These are phyloP conservation scores for Balearica regulorum DNA, from an alignment of 2,797 vertebrate genomes.

Conservation along the genomic window DNA sequence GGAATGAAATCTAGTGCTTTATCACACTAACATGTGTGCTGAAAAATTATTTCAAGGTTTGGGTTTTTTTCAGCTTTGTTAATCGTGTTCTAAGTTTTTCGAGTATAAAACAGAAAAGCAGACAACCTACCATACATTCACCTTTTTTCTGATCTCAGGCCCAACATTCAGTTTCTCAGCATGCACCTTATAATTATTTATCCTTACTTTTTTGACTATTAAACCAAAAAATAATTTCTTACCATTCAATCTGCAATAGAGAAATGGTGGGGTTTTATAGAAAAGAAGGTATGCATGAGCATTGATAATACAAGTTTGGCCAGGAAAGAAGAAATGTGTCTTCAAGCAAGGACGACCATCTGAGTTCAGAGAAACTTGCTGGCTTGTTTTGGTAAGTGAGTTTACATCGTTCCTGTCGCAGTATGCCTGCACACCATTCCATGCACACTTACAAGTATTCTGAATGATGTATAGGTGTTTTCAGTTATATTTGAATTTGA, in stretches of 20 bases:
- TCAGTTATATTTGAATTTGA: not conserved
- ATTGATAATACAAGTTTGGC: not conserved
- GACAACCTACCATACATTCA: not conserved
- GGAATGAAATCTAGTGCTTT: not conserved
- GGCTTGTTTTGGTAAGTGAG: not conserved
- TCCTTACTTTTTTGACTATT: not conserved
- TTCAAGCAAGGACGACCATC: not conserved
- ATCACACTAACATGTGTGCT: not conserved
- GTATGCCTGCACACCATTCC: not conserved
- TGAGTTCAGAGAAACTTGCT: not conserved
- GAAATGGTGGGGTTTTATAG: not conserved
- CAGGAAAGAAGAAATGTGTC: not conserved
- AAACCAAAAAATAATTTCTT: not conserved
- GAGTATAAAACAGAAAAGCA: not conserved
- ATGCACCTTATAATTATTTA: not conserved
- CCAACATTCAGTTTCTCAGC: not conserved
- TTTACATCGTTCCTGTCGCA: not conserved
- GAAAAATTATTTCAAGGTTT: not conserved
- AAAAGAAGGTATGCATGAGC: not conserved
- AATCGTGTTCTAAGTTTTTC: not conserved
- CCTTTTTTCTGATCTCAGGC: not conserved
- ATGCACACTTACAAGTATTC: not conserved
- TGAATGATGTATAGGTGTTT: not conserved
- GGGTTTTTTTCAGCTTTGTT: accelerated
- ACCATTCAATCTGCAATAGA: not conserved